Evolutionary conservation across 2,797 vertebrate species (phyloP).

Genomic region (Ciconia nigra): DNA sequence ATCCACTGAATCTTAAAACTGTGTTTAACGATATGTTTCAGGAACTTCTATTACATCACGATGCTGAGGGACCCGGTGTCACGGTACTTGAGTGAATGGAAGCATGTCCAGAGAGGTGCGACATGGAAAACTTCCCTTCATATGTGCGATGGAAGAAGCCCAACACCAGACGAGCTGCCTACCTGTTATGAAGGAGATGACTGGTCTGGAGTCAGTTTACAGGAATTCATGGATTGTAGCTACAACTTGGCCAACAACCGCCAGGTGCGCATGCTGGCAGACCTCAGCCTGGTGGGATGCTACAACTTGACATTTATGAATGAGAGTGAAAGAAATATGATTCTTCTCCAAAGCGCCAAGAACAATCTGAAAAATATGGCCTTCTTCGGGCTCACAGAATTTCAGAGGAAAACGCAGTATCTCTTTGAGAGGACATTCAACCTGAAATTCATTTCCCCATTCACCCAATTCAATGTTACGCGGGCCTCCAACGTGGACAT

Average conservation of each 20-base stretch:
- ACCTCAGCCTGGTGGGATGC: slow-evolving; percentile 86
- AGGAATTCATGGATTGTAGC: slow-evolving; percentile 91
- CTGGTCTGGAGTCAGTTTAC: slow-evolving; percentile 90
- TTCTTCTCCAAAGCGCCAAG: slow-evolving; percentile 93
- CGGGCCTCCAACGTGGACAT: slow-evolving; percentile 95
- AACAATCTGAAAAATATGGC: slow-evolving; percentile 98
- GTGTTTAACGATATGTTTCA: slow-evolving; percentile 74
- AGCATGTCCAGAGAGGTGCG: slow-evolving; percentile 93
- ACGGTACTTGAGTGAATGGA: slow-evolving; percentile 95
- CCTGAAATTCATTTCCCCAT: slow-evolving; percentile 94
- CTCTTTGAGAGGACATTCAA: slow-evolving; percentile 98
- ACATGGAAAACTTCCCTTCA: slow-evolving; percentile 97
- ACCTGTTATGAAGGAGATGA: slow-evolving; percentile 90
- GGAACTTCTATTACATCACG: slow-evolving; percentile 97
- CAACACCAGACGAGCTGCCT: slow-evolving; percentile 90
- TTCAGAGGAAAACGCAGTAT: slow-evolving; percentile 97
- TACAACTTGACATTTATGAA: slow-evolving; percentile 91
- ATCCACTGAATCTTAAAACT: not conserved
- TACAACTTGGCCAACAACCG: slow-evolving; percentile 95
- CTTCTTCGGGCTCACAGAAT: slow-evolving; percentile 96
- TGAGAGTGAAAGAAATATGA: slow-evolving; percentile 87
- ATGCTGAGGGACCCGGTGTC: slow-evolving; percentile 95
- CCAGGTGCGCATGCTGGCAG: slow-evolving; percentile 96
- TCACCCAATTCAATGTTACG: slow-evolving; percentile 96
- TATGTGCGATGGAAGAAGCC: slow-evolving; percentile 91